Percentiles rank a stretch among this genome's conserved stretches.
These are phyloP conservation scores for Dryadula phaetusa DNA, from an alignment of 2,888 invertebrate species.

Conservation along the genomic window DNA sequence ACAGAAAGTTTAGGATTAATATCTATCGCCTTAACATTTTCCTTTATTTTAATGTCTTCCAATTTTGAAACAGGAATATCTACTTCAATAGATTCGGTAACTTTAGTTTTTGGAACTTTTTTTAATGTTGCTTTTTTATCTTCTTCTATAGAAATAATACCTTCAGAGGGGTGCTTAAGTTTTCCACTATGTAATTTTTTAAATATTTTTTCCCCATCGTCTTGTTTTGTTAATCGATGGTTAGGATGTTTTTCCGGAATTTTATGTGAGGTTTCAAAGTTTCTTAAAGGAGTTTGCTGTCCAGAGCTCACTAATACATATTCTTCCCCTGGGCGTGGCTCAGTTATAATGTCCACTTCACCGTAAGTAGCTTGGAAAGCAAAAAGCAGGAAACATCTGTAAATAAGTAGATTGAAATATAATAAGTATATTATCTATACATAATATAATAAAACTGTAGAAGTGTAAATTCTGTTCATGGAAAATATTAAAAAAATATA, in stretches of 20 bases:
- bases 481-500: no score
- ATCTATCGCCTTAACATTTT: slow-evolving; percentile 78
- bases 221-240: slow-evolving; percentile 66
- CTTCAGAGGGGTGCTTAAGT: slow-evolving; percentile 69
- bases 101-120: slow-evolving; percentile 71
- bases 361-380: slow-evolving; percentile 71
- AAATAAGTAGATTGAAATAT: slow-evolving; percentile 60
- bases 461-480: no score
- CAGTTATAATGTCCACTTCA: slow-evolving; percentile 86
- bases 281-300: slow-evolving; percentile 74
- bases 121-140: slow-evolving; percentile 70
- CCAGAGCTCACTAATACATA: slow-evolving; percentile 86
- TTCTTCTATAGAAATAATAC: slow-evolving; percentile 78
- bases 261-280: slow-evolving; percentile 90
- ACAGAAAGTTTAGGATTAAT: slow-evolving; percentile 76
- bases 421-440: neutral
- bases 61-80: slow-evolving; percentile 78
- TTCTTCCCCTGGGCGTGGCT: slow-evolving; percentile 87
- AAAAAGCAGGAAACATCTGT: slow-evolving; percentile 81
- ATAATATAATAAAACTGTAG: slow-evolving; percentile 13
- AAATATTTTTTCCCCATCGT: slow-evolving; percentile 73
- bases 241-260: slow-evolving; percentile 83
- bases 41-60: slow-evolving; percentile 78
- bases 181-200: slow-evolving; percentile 72
- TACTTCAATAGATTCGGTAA: slow-evolving; percentile 74